A percentile compares a stretch with the other conserved stretches of the same genome.
These are phyloP conservation scores for Drosophila carrolli DNA, from an alignment of 1,140 invertebrate species.

Conservation along the genomic window DNA sequence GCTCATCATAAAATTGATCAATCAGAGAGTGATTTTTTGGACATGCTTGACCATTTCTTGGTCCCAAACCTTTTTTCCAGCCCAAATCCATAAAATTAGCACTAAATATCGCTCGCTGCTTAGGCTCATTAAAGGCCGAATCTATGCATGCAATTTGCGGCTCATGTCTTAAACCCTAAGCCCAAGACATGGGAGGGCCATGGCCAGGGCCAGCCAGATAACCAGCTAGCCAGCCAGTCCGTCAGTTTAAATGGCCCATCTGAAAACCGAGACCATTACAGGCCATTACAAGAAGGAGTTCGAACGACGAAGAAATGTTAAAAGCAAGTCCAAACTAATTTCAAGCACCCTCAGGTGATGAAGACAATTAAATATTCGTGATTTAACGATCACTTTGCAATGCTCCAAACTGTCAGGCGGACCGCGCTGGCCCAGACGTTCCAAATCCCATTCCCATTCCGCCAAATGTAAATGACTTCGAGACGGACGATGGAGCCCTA, in stretches of 20 bases:
- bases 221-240: constrained; percentile 17
- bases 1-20: background rate
- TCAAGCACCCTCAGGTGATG: constrained; percentile 84
- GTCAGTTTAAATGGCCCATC: constrained; percentile 60
- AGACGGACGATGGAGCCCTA: constrained; percentile 68
- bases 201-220: constrained; percentile 16
- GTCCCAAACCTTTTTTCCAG: constrained; percentile 14
- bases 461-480: constrained; percentile 75
- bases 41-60: constrained; percentile 55
- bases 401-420: constrained; percentile 77
- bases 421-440: constrained; percentile 27
- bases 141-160: constrained; percentile 74
- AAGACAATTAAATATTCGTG: constrained; percentile 85
- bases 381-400: constrained; percentile 85
- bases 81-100: constrained; percentile 69
- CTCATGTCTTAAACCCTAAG: constrained; percentile 52
- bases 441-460: constrained; percentile 64
- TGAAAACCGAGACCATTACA: constrained; percentile 69
- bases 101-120: constrained; percentile 53
- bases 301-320: constrained; percentile 70
- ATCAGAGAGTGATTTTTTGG: constrained; percentile 8
- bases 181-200: constrained; percentile 20
- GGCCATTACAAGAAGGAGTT: constrained; percentile 62
- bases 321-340: constrained; percentile 81
- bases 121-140: constrained; percentile 68